phyloP scores from a whole-genome alignment of 2,888 invertebrate genomes.

The Drosophila siamana region DNA sequence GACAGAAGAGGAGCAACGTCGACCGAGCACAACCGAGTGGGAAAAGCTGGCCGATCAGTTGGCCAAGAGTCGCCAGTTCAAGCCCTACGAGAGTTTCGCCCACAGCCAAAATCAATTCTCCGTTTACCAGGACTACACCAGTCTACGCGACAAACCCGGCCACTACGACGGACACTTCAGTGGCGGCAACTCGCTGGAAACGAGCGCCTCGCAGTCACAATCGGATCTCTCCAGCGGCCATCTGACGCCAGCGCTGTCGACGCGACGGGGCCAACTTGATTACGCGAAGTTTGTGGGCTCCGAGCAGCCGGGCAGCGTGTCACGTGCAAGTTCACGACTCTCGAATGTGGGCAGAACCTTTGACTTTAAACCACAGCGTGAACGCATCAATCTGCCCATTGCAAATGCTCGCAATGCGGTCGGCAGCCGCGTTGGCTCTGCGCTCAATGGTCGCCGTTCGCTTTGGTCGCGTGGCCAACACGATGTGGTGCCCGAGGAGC shows the following conservation, averaged over 20 bases:
- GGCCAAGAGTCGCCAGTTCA: slow-evolving; percentile 78
- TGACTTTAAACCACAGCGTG: slow-evolving; percentile 77
- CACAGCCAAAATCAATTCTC: slow-evolving; percentile 68
- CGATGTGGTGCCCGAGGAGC: slow-evolving; percentile 51
- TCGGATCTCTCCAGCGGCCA: slow-evolving; percentile 74
- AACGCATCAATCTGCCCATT: slow-evolving; percentile 62
- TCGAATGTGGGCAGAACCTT: slow-evolving; percentile 67
- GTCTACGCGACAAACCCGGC: slow-evolving; percentile 62
- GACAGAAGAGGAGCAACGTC: slow-evolving; percentile 40
- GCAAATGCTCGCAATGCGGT: slow-evolving; percentile 12
- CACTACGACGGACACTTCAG: slow-evolving; percentile 72
- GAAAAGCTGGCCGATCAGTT: slow-evolving; percentile 83
- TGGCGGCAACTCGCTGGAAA: slow-evolving; percentile 59
- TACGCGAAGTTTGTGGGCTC: slow-evolving; percentile 70
- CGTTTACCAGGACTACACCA: slow-evolving; percentile 71
- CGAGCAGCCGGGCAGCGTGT: slow-evolving; percentile 65
- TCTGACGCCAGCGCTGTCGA: slow-evolving; percentile 56
- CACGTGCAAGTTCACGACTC: slow-evolving; percentile 68
- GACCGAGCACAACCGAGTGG: slow-evolving; percentile 83
- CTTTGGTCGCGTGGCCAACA: slow-evolving; percentile 57
- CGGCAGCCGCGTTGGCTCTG: slow-evolving; percentile 32
- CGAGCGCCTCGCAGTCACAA: slow-evolving; percentile 67
- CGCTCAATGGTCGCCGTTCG: slow-evolving; percentile 32
- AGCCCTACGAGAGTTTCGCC: slow-evolving; percentile 78
- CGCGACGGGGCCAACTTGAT: slow-evolving; percentile 64